phyloP scores from a whole-genome alignment of 2,888 invertebrate species.

The Zaprionus bogoriensis region DNA sequence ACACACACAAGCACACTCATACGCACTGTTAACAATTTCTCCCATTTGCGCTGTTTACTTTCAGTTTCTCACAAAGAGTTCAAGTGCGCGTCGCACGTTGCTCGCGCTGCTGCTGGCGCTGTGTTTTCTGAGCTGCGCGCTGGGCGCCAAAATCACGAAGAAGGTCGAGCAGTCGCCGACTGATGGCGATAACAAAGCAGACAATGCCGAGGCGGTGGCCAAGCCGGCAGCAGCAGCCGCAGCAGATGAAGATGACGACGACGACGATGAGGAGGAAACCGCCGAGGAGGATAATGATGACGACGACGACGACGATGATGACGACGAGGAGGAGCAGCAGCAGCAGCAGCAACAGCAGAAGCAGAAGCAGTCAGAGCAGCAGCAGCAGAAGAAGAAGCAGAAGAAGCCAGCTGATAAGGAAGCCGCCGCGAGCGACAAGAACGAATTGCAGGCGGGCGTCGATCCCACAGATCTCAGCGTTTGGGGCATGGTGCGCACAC shows the following conservation, averaged over 20 bases:
- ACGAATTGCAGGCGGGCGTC: conserved; percentile 62
- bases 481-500: conserved; percentile 76
- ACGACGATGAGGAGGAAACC: conserved; percentile 36
- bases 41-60: conserved; percentile 46
- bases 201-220: conserved; percentile 37
- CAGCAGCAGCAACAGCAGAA: neutral
- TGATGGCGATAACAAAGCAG: conserved; percentile 35
- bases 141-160: conserved; percentile 67
- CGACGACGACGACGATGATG: conserved; percentile 31
- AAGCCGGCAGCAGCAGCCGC: conserved; percentile 28
- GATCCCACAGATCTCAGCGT: conserved; percentile 70
- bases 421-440: conserved; percentile 51
- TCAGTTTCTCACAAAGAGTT: conserved; percentile 72
- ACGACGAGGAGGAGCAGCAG: conserved; percentile 29
- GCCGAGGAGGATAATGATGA: conserved; percentile 36
- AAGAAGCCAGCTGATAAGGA: conserved; percentile 40
- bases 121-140: conserved; percentile 55
- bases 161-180: conserved; percentile 43
- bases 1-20: neutral
- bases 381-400: conserved; percentile 4
- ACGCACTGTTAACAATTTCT: conserved; percentile 48
- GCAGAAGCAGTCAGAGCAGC: neutral
- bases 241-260: conserved; percentile 26
- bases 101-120: conserved; percentile 58
- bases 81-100: conserved; percentile 58